A percentile compares a stretch with the other conserved stretches of the same genome.
Conservation (phyloP, 1,140 invertebrate genomes). For the Vanessa tameamea region DNA sequence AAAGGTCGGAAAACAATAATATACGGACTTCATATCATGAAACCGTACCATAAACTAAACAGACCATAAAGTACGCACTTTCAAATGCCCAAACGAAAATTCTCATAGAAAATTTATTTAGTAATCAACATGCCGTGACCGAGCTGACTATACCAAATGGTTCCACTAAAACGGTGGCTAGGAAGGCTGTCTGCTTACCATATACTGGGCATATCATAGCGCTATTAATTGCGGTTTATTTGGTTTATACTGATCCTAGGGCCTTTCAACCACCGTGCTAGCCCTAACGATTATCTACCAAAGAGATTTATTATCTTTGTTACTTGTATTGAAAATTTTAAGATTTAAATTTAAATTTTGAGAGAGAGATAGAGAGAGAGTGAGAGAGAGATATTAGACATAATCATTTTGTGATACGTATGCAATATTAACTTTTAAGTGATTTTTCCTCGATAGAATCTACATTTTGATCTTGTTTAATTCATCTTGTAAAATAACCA, state of each 20-base stretch:
- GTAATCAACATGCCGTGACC: slow-evolving; percentile 23
- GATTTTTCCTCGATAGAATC: no score
- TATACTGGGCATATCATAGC: neutral
- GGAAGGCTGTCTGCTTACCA: neutral
- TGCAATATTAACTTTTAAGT: no score
- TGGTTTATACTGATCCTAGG: neutral
- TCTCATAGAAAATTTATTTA: slow-evolving; percentile 25
- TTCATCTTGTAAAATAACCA: no score
- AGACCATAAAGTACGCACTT: slow-evolving; percentile 16
- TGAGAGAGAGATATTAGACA: no score
- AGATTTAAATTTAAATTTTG: no score
- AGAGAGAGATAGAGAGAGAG: no score
- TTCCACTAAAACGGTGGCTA: slow-evolving; percentile 7
- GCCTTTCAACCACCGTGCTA: no score
- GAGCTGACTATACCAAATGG: slow-evolving; percentile 15
- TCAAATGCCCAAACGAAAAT: slow-evolving; percentile 23
- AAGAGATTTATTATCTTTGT: no score
- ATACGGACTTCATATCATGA: neutral
- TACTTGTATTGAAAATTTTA: no score
- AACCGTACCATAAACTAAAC: slow-evolving; percentile 17
- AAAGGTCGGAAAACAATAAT: neutral
- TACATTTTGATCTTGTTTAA: no score
- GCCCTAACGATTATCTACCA: no score
- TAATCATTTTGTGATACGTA: no score
- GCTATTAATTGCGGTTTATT: neutral